A percentile compares a stretch with the other conserved stretches of the same genome.
Conservation (phyloP, 1,140 invertebrate genomes). For the Leucophenga varia region DNA sequence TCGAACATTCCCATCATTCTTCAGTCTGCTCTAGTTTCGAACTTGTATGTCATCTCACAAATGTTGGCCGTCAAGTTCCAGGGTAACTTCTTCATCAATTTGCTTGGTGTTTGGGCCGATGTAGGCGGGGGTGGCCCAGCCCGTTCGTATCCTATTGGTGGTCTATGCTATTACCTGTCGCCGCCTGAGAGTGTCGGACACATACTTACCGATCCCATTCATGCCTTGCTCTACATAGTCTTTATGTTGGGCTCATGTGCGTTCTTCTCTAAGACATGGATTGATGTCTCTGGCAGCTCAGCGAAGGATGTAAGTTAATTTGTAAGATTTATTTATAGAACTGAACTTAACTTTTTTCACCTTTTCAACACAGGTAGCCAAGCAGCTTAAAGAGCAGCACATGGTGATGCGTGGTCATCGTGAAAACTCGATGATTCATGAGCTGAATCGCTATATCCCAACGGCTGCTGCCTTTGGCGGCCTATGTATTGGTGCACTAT, state of each 20-base stretch:
- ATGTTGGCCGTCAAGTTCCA: conserved; percentile 97
- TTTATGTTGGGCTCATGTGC: conserved; percentile 99
- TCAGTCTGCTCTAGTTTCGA: conserved; percentile 96
- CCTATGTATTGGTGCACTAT: conserved; percentile 95
- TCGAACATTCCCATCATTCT: conserved; percentile 99
- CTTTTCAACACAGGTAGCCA: conserved; percentile 78
- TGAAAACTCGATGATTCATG: conserved; percentile 98
- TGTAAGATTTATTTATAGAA: not conserved
- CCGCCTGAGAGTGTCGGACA: conserved; percentile 94
- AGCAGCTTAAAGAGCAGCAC: conserved; percentile 98
- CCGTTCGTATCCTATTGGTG: conserved; percentile 89
- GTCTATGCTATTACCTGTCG: conserved; percentile 96
- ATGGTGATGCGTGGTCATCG: conserved; percentile 99
- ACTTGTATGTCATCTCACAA: conserved; percentile 97
- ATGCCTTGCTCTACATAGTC: conserved; percentile 95
- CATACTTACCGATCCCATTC: conserved; percentile 92
- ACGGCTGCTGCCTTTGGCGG: conserved; percentile 98
- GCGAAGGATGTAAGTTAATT: conserved; percentile 88
- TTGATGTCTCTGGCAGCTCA: conserved; percentile 97
- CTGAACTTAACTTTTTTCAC: conserved; percentile 7
- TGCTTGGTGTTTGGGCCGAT: conserved; percentile 97
- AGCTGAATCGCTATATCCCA: conserved; percentile 97
- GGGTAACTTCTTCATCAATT: conserved; percentile 94
- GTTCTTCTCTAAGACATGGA: conserved; percentile 99
- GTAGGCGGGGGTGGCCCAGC: conserved; percentile 92